Conservation (phyloP, 2,113 vertebrate genomes). For the Bombycilla garrulus region DNA sequence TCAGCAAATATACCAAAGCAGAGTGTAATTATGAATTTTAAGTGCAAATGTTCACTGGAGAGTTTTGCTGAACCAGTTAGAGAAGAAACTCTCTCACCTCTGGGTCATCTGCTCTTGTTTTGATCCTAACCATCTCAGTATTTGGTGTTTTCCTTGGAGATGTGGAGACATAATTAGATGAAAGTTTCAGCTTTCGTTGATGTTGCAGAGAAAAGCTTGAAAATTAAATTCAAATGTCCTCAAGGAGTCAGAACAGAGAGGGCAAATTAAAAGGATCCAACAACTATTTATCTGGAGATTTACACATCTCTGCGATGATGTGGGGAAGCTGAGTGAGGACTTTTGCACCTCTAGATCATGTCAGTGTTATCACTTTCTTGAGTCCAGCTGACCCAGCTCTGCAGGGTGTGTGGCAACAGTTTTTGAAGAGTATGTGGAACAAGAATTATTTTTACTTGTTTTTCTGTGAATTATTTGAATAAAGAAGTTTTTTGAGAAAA, state of each 20-base stretch:
- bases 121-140: constrained; percentile 21
- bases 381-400: constrained; percentile 1
- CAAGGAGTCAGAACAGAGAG: constrained; percentile 53
- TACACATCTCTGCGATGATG: background rate
- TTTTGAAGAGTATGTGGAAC: background rate
- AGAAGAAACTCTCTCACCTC: constrained; percentile 25
- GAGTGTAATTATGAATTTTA: constrained; percentile 13
- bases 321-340: background rate
- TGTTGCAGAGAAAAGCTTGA: constrained; percentile 33
- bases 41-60: background rate
- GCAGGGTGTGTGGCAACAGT: background rate
- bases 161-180: constrained; percentile 29
- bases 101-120: constrained; percentile 34
- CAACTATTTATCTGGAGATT: constrained; percentile 35
- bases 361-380: background rate
- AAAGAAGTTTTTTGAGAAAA: constrained; percentile 54
- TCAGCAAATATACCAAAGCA: constrained; percentile 2
- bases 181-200: constrained; percentile 33
- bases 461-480: constrained; percentile 46
- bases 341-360: background rate
- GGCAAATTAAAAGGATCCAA: constrained; percentile 51
- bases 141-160: constrained; percentile 36
- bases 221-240: constrained; percentile 53
- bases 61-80: constrained; percentile 44
- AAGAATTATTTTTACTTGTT: constrained; percentile 16